Percentiles rank a stretch among this genome's conserved stretches.
phyloP scores from a whole-genome alignment of 2,113 vertebrate genomes.

The Macroglossus sobrinus region DNA sequence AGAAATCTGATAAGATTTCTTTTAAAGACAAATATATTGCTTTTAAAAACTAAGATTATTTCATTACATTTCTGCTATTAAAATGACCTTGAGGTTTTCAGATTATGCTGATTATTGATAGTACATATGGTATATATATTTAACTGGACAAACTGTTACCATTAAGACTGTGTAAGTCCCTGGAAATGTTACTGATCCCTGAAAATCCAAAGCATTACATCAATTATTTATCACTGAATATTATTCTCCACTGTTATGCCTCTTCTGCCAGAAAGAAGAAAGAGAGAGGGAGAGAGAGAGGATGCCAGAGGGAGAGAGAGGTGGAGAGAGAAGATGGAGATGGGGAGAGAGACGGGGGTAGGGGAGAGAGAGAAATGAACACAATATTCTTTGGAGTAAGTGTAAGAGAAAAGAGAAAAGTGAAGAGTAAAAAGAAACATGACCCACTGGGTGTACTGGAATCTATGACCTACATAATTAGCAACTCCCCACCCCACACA shows the following conservation, averaged over 20 bases:
- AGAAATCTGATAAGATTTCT: not conserved
- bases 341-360: rapidly evolving
- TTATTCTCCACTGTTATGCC: not conserved
- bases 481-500: not conserved
- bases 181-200: not conserved
- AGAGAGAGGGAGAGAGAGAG: not conserved
- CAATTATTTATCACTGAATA: not conserved
- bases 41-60: not conserved
- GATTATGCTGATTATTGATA: not conserved
- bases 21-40: not conserved
- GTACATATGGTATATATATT: not conserved
- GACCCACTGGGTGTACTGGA: not conserved
- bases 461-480: not conserved
- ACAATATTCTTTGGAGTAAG: not conserved
- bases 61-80: not conserved
- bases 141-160: not conserved
- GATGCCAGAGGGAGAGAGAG: not conserved
- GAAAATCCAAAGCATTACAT: not conserved
- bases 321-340: no score
- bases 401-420: not conserved
- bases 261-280: not conserved
- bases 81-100: not conserved
- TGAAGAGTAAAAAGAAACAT: not conserved
- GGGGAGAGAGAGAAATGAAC: no score
- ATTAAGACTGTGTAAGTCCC: not conserved